Evolutionary conservation across 2,113 vertebrate species (phyloP), one percentile per base, ranked within the genome.

Genomic region (Malurus alboscapulatus): DNA sequence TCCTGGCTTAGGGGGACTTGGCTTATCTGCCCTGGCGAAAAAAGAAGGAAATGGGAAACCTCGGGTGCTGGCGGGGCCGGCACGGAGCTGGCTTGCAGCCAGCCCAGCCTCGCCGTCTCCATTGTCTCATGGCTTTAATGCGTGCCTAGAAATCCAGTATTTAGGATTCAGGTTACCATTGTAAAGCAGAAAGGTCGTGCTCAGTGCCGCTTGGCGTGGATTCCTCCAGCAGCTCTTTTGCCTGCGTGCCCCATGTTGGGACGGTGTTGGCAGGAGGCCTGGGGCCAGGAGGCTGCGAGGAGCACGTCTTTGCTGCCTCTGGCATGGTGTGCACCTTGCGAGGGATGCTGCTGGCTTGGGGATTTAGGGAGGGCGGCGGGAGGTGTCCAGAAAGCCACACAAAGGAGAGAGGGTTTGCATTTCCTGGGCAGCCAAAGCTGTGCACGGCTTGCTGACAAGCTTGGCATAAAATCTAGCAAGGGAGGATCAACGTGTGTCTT

Each of bases 101-200:
- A 97, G 71, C 71, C 57, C 78, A 84, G 92, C 92, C 87, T 96
- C 2, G 36, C 91, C 7, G 42, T 85, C 96, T 92, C 93, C 94
- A 96, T 96, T 96, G 91, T 95, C 96, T 95, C 93, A 96, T 96
- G 91, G 88, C 91, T 94, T 91, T 88, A 96, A 94, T 85, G 93
- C 86, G 0, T 96, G 96, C 96, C 93, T 93, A 87, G 93, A 96
- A 97, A 97, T 97, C 96, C 93, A 94, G 95, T 96, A 96, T 95
- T 97, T 97, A 93, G 95, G 96, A 97, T 96, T 97, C 96, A 94
- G 92, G 93, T 95, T 96, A 93, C 92, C 40, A 62, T 59, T 95
- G 91, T 71, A 92, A 89, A 92, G 88, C 87, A 78, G 95, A 93
- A 95, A 90, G 96, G 96, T 96, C 79, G 76, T 93, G 93, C 93